Conservation (phyloP, 2,888 invertebrate genomes). For the Apotomis turbidana region DNA sequence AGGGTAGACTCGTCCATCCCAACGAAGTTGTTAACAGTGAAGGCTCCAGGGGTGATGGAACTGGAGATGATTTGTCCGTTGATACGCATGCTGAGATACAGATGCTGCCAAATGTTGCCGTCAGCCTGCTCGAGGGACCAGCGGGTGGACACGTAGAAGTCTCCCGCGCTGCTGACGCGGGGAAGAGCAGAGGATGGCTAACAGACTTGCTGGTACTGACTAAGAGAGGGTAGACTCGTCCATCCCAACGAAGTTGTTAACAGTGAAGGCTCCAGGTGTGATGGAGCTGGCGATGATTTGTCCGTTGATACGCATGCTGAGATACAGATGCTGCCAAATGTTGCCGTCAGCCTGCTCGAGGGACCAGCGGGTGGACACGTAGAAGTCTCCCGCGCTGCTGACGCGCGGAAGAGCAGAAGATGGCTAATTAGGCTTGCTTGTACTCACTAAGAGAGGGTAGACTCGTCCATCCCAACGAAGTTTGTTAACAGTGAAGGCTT, state of each 20-base stretch:
- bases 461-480: no score
- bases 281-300: constrained; percentile 60
- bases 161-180: constrained; percentile 74
- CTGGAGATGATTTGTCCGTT: constrained; percentile 61
- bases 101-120: constrained; percentile 80
- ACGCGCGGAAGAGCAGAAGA: constrained; percentile 75
- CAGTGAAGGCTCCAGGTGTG: constrained; percentile 43
- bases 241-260: no score
- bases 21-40: constrained; percentile 79
- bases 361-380: constrained; percentile 74
- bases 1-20: constrained; percentile 77
- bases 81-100: constrained; percentile 66
- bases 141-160: constrained; percentile 71
- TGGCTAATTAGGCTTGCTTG: no score
- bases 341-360: constrained; percentile 67
- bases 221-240: no score
- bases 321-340: constrained; percentile 79
- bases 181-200: constrained; percentile 64
- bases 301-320: constrained; percentile 64
- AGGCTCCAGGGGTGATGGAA: constrained; percentile 45
- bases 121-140: constrained; percentile 70
- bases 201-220: no score
- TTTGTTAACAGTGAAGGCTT: constrained; percentile 85
- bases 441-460: no score
- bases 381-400: constrained; percentile 71